A percentile compares a stretch with the other conserved stretches of the same genome.
Evolutionary conservation across 2,113 vertebrate genomes (phyloP).

Genomic region (Triplophysa rosa): DNA sequence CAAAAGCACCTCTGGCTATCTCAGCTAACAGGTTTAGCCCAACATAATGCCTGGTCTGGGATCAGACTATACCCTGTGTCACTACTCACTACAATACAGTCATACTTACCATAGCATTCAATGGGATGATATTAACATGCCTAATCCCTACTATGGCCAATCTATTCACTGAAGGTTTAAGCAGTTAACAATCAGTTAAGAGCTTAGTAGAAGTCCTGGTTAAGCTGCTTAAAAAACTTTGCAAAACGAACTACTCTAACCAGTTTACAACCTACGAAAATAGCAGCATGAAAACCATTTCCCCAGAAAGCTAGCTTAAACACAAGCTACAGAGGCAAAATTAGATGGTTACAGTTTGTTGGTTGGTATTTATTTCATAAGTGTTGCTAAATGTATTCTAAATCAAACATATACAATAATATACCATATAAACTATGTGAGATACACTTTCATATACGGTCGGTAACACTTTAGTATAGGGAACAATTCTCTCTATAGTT

Average conservation of each 20-base stretch:
- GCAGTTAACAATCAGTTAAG: neutral
- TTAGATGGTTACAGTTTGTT: neutral
- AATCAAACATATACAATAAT: no score
- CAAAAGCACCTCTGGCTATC: conserved; percentile 50
- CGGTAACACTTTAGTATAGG: no score
- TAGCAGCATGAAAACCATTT: neutral
- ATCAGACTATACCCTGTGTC: conserved; percentile 3
- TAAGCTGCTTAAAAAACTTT: neutral
- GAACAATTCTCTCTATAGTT: no score
- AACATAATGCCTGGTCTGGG: conserved; percentile 5
- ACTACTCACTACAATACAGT: conserved; percentile 1
- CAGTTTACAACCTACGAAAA: neutral
- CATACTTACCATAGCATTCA: neutral
- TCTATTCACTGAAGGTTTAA: conserved; percentile 2
- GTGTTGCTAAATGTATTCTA: no score
- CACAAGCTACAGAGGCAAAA: neutral
- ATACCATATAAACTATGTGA: no score
- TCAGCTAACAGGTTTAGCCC: conserved; percentile 12
- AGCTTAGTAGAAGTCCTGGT: neutral
- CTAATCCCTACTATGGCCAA: conserved; percentile 12
- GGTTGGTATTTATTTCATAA: no score
- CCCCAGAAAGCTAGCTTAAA: neutral
- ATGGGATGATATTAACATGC: neutral
- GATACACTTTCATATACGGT: no score
- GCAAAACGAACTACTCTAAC: neutral